Base-by-base conservation (phyloP, 2,113 vertebrate species). In the Paracanthobrama guichenoti region DNA sequence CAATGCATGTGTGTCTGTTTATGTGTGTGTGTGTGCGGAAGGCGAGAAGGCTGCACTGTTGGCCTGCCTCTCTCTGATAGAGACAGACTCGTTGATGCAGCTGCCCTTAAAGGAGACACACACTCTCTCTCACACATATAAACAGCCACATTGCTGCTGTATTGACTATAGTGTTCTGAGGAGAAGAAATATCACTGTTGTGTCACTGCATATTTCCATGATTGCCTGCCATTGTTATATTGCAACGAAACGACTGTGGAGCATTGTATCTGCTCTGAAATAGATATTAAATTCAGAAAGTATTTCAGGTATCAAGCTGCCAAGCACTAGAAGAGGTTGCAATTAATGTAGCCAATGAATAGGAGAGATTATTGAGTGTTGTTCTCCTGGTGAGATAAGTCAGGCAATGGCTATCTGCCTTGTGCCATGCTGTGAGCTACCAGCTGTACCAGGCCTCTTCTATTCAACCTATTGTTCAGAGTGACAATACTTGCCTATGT, bases 391-490 rank as follows among this genome's bases (percentile, higher is more conserved):
- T 7, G 77, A 80, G 84, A 79, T 13, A 42, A n/a, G 87, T 71
- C 18, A 73, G 31, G 77, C 75, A 64, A 53, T 76, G 84, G 24
- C 42, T 55, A 24, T 71, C 76, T 71, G 48, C 72, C 75, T 69
- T 84, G 87, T 77, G 73, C 66, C 78, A 83, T 78, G 64, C 85
- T 79, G 62, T 46, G 84, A 73, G 82, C 77, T 78, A 80, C 87
- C 85, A 82, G 87, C 81, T 85, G 84, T 82, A 85, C 73, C 87
- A 84, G 53, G 82, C 16, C 72, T 79, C 85, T 83, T 76, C 85
- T 75, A 88, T 84, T 73, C 82, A 46, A 77, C 76, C 69, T 74
- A 73, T 42, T 86, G 81, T 75, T 76, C 62, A 48, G 22, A 42
- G 0, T 59, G 62, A 88, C 87, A 88, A 84, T 84, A 79, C 77